These are phyloP conservation scores for Pica pica DNA, from an alignment of 2,113 vertebrate genomes.

Conservation along the genomic window DNA sequence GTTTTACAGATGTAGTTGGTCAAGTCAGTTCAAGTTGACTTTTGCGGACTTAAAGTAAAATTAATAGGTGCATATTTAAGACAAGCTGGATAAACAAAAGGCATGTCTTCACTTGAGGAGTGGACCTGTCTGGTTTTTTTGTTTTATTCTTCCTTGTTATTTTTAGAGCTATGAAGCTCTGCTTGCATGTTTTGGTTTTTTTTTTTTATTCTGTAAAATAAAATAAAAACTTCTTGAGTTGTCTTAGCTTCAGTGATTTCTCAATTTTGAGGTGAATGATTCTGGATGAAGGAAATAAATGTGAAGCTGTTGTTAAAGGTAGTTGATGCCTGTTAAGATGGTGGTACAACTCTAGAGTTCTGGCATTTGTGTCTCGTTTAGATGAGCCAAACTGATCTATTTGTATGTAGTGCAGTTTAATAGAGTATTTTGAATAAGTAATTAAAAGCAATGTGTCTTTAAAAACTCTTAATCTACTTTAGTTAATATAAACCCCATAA, in stretches of 20 bases:
- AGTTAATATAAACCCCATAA: not conserved
- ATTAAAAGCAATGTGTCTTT: not conserved
- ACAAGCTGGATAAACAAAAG: not conserved
- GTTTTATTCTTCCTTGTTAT: not conserved
- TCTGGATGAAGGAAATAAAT: not conserved
- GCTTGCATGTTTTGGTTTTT: not conserved
- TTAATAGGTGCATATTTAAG: not conserved
- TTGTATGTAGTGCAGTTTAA: not conserved
- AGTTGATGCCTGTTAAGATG: not conserved
- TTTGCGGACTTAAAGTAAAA: not conserved
- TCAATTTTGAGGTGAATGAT: not conserved
- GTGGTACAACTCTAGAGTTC: not conserved
- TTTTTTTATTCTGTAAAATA: not conserved
- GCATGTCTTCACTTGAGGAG: not conserved
- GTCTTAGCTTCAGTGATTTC: not conserved
- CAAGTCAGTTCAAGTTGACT: not conserved
- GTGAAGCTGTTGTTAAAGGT: not conserved
- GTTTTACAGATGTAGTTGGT: not conserved
- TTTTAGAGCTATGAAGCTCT: not conserved
- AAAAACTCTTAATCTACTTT: not conserved
- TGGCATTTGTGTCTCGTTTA: not conserved
- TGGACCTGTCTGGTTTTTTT: not conserved
- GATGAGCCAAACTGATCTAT: not conserved
- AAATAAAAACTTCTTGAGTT: not conserved
- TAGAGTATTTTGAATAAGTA: not conserved